Evolutionary conservation across 92 coral and sea anemone genomes (phyloP).

Genomic region (Palythoa grandis): DNA sequence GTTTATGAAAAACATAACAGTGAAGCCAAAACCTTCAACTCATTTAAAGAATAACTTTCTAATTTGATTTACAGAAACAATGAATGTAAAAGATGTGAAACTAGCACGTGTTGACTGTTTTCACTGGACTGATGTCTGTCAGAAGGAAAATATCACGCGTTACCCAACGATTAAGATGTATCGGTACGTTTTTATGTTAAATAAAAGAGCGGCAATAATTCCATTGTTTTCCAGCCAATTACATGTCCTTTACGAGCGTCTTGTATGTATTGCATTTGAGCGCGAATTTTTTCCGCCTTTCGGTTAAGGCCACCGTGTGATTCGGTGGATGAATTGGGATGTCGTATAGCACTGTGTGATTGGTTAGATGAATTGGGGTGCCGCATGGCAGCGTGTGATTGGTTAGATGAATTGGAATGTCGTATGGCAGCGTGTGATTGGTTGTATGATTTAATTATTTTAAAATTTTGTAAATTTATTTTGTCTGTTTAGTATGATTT

Average conservation of each 20-base stretch:
- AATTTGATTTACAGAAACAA: constrained; percentile 51
- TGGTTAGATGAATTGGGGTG: neutral
- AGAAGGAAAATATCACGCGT: constrained; percentile 76
- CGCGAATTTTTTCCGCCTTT: neutral
- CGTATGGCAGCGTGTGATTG: no score
- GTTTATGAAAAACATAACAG: no score
- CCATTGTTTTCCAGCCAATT: neutral
- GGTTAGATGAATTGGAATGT: neutral
- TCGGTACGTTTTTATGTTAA: constrained; percentile 62
- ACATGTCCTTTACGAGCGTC: no score
- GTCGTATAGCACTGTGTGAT: no score
- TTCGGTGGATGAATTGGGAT: no score
- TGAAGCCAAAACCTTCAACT: no score
- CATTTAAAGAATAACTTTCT: neutral
- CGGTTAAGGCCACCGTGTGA: no score
- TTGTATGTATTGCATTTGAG: neutral
- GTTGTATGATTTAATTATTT: no score
- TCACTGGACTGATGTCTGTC: constrained; percentile 97
- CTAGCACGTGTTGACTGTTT: constrained; percentile 89
- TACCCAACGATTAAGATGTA: constrained; percentile 93
- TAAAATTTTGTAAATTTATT: no score
- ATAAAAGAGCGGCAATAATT: neutral
- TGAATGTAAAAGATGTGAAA: constrained; percentile 77
- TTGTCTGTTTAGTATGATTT: no score
- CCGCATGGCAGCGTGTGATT: no score